Percentiles rank a stretch among this genome's conserved stretches.
Conservation (phyloP, 2,888 invertebrate genomes). For the Bruchidius siliquastri region DNA sequence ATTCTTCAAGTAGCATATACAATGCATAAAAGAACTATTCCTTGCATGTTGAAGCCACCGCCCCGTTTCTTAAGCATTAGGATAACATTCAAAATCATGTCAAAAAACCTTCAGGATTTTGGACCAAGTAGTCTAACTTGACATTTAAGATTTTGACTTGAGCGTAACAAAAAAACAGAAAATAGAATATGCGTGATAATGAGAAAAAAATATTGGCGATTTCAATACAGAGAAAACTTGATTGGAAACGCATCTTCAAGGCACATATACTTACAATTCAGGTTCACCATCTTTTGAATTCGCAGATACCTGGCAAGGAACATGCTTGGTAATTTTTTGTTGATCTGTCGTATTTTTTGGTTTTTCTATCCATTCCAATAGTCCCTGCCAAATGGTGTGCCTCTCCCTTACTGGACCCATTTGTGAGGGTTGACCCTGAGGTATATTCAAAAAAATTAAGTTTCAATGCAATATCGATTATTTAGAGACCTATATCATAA, state of each 20-base stretch:
- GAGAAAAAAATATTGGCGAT: background rate
- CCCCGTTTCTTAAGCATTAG: no score
- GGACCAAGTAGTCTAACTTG: no score
- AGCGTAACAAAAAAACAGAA: no score
- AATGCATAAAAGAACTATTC: no score
- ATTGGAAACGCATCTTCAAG: background rate
- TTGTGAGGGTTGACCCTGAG: conserved; percentile 40
- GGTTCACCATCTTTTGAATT: conserved; percentile 79
- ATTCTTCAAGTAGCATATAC: no score
- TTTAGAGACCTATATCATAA: no score
- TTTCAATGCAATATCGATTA: background rate
- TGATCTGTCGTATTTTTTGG: conserved; percentile 71
- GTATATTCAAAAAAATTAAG: conserved; percentile 22
- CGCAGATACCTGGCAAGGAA: conserved; percentile 72
- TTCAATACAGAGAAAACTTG: background rate
- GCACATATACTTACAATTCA: conserved; percentile 62
- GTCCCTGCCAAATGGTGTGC: conserved; percentile 60
- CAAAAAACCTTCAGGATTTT: no score
- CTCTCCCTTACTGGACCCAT: conserved; percentile 50
- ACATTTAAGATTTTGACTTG: no score
- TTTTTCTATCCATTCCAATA: conserved; percentile 92
- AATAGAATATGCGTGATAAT: no score
- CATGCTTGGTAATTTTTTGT: conserved; percentile 68
- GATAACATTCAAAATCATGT: no score
- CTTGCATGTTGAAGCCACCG: no score